phyloP scores from a whole-genome alignment of 2,113 vertebrate species.

The Scophthalmus maximus region DNA sequence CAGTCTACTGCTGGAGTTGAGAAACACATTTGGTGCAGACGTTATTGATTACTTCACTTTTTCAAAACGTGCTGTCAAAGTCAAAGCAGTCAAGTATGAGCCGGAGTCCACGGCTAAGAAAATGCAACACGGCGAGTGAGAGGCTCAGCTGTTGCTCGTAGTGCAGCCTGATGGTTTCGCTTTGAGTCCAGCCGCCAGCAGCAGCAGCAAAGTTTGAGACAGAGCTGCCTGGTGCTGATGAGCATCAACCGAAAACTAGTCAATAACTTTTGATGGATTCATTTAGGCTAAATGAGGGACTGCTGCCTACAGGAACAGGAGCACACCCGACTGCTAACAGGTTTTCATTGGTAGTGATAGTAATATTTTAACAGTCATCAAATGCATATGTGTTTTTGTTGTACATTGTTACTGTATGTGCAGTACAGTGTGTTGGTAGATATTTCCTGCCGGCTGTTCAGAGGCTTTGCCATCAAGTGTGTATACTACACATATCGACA shows the following conservation, averaged over 20 bases:
- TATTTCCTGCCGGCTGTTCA: too few species aligned
- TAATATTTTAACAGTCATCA: too few species aligned
- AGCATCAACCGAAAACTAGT: too few species aligned
- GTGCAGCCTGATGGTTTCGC: constrained; percentile 29
- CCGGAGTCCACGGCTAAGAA: constrained; percentile 13
- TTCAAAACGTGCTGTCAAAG: constrained; percentile 28
- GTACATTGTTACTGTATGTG: too few species aligned
- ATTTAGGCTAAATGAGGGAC: too few species aligned
- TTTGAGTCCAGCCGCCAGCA: not conserved
- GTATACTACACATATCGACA: not conserved
- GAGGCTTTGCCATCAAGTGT: too few species aligned
- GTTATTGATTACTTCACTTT: constrained; percentile 33
- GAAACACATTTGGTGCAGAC: constrained; percentile 25
- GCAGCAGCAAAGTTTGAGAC: not conserved
- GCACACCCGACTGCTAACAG: too few species aligned
- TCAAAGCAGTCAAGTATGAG: constrained; percentile 11
- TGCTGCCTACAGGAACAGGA: too few species aligned
- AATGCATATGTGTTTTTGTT: not conserved
- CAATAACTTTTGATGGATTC: too few species aligned
- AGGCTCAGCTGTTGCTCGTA: constrained; percentile 1
- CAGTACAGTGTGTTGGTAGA: too few species aligned
- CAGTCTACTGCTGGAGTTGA: constrained; percentile 3
- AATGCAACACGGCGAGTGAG: constrained; percentile 27
- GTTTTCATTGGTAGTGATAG: too few species aligned
- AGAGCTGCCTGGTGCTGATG: not conserved